These are phyloP conservation scores for Brachyrhaphis roseni DNA, from an alignment of 2,797 vertebrate genomes.

Conservation along the genomic window DNA sequence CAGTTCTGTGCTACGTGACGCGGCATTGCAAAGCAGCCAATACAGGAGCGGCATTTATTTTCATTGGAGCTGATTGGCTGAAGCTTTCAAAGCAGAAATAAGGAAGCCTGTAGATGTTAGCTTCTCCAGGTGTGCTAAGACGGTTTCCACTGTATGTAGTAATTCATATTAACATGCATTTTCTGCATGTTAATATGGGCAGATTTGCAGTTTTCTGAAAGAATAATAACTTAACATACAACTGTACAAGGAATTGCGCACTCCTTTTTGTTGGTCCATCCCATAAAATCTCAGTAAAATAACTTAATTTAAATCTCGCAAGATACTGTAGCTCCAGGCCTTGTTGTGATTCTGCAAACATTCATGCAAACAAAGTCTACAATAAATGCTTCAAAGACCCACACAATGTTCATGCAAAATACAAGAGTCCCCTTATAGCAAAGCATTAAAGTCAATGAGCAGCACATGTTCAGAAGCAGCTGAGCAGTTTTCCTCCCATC, in stretches of 20 bases:
- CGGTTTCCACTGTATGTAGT: too few species aligned
- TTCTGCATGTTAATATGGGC: too few species aligned
- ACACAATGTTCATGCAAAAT: slow-evolving; percentile 11
- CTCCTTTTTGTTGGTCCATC: not conserved
- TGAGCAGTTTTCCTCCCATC: not conserved
- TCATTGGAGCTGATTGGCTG: too few species aligned
- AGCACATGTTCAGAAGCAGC: slow-evolving; percentile 6
- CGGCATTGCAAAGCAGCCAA: too few species aligned
- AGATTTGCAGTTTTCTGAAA: too few species aligned
- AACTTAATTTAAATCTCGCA: not conserved
- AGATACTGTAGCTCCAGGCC: not conserved
- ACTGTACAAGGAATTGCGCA: not conserved
- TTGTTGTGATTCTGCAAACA: not conserved
- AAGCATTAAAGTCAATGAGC: not conserved
- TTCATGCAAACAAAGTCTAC: not conserved
- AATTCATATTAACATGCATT: too few species aligned
- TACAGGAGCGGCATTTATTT: too few species aligned
- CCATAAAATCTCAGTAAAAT: not conserved
- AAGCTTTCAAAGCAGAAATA: too few species aligned
- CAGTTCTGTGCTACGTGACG: too few species aligned
- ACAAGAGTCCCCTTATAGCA: not conserved
- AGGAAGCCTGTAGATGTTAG: too few species aligned
- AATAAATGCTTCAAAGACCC: slow-evolving; percentile 25
- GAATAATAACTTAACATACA: too few species aligned
- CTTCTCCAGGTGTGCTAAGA: too few species aligned